Conservation (phyloP, 2,113 vertebrate genomes). For the Tinamus guttatus region DNA sequence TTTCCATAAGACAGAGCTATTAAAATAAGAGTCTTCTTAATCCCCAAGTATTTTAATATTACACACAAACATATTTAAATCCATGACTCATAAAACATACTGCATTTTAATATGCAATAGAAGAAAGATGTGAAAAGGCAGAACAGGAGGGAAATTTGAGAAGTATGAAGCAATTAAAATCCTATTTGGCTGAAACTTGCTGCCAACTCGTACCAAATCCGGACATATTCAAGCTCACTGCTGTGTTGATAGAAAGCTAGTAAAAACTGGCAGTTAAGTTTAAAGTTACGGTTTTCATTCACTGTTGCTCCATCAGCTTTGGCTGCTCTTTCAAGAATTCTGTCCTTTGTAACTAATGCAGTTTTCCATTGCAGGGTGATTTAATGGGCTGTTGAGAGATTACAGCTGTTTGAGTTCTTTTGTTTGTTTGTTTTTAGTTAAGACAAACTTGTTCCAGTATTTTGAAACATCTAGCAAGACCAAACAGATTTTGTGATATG, state of each 20-base stretch:
- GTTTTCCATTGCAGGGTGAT: background rate
- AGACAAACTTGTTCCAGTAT: background rate
- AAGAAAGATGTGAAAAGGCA: background rate
- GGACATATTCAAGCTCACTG: background rate
- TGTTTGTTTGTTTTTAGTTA: background rate
- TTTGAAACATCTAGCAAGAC: background rate
- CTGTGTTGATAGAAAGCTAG: background rate
- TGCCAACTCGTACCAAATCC: background rate
- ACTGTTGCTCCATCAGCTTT: background rate
- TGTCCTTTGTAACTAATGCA: background rate
- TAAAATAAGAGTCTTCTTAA: background rate
- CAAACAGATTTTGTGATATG: background rate
- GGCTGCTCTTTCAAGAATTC: background rate
- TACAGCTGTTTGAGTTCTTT: background rate
- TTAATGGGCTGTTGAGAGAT: background rate
- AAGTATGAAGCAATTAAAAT: background rate
- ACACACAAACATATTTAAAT: background rate
- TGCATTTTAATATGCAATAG: background rate
- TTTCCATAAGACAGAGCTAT: background rate
- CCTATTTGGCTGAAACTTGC: background rate
- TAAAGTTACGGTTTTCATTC: background rate
- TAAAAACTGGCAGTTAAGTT: background rate
- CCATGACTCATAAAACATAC: background rate
- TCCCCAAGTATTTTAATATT: background rate
- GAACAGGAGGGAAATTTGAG: background rate